Evolutionary conservation across 1,140 invertebrate species (phyloP).

Genomic region (Babylonia areolata): DNA sequence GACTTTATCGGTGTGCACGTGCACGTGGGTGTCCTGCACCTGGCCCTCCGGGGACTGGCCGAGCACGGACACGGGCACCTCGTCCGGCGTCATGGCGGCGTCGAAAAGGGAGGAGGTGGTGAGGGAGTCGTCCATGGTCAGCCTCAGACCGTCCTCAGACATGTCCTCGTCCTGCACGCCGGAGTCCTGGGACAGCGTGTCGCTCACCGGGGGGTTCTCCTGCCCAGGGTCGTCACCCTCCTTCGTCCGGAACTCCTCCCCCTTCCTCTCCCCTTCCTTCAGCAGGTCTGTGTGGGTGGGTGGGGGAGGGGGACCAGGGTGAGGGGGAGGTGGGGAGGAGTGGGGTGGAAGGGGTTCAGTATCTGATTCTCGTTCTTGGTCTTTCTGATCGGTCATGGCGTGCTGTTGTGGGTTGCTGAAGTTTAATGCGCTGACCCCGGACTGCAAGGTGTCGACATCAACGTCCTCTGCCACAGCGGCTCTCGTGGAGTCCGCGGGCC

Average conservation of each 20-base stretch:
- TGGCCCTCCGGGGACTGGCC: background rate
- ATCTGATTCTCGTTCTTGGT: background rate
- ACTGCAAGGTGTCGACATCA: background rate
- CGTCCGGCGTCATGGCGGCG: conserved; percentile 8
- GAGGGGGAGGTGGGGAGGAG: background rate
- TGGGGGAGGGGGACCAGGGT: background rate
- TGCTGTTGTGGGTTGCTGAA: background rate
- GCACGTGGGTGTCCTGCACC: no score
- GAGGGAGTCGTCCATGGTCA: conserved; percentile 24
- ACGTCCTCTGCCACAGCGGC: background rate
- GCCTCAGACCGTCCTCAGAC: conserved; percentile 28
- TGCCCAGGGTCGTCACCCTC: background rate
- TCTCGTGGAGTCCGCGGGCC: background rate
- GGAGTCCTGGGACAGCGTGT: conserved; percentile 32
- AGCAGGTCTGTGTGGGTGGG: background rate
- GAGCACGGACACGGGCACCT: background rate
- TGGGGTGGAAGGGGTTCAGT: background rate
- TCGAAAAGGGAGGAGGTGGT: conserved; percentile 11
- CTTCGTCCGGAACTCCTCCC: background rate
- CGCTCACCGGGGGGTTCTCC: conserved; percentile 27
- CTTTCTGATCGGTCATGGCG: background rate
- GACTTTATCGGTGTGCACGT: no score
- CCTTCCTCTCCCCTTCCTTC: background rate
- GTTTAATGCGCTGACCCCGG: background rate
- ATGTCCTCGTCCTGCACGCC: conserved; percentile 35